Base-by-base conservation (phyloP, 2,888 invertebrate species). In the Cenopis cana region DNA sequence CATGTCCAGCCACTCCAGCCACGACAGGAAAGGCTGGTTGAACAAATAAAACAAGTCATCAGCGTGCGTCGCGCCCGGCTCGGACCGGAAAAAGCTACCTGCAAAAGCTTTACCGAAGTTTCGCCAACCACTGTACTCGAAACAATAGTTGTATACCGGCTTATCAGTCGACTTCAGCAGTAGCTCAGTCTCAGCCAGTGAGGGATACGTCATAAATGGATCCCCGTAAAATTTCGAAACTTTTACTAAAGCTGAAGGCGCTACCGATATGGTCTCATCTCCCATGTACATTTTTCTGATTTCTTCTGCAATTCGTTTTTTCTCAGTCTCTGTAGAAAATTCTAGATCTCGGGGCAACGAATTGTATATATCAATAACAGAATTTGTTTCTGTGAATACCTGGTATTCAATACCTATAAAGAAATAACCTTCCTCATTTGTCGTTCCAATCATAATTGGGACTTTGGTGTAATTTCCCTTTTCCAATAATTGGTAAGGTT, bases 31-130 rank as follows among this genome's bases (percentile, higher is more conserved):
- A 1, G 74, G 65, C 52, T 87, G 87, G 8, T 84, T 85, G 74
- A 92, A 92, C 33, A 93, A 66, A 69, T 92, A 93, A 56, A 91
- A 88, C 10, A 91, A 17, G 0, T 90, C 90, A 64, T 91, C 90
- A 5, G 84, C 89, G 61, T 91, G 91, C 0, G 89, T 84, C 0
- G 91, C 89, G 0, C 89, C 90, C 0, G 81, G 74, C 0, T 80
- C 74, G 0, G 72, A 74, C 1, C 70, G 73, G 41, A 81, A 82
- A 0, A 80, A 74, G 2, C 75, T 69, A 8, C 81, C 81, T 0
- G 78, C 60, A 0, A 75, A 46, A 2, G 80, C 20, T 75, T 88
- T 90, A 0, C 79, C 68, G 0, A 86, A 17, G 69, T 90, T 90
- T 54, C 86, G 81, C 73, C 80, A 76, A 0, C 91, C 89, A 14